A percentile compares a stretch with the other conserved stretches of the same genome.
Conservation (phyloP, 2,797 vertebrate species). For the Pangasius mekongensis region DNA sequence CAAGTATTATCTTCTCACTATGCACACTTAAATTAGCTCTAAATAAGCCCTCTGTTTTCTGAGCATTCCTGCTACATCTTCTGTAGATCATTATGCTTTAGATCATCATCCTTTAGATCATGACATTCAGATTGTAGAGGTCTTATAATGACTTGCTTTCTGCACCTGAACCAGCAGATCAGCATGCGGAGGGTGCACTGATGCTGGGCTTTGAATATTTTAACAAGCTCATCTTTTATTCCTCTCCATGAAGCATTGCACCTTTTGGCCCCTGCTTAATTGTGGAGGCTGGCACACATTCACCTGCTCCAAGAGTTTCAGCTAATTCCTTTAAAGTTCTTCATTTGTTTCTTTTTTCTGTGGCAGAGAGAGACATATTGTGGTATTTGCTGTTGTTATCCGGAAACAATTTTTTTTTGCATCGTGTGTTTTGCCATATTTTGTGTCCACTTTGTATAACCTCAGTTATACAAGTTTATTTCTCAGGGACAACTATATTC, state of each 20-base stretch:
- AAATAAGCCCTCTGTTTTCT: background rate
- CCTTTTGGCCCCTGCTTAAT: conserved; percentile 61
- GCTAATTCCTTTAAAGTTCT: conserved; percentile 61
- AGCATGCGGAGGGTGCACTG: conserved; percentile 56
- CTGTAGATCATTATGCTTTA: background rate
- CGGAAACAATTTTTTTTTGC: conserved; percentile 24
- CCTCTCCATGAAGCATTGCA: conserved; percentile 45
- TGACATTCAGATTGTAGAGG: conserved; percentile 51
- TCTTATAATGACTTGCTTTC: conserved; percentile 57
- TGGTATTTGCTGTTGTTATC: conserved; percentile 37
- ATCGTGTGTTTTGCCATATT: background rate
- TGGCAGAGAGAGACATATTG: conserved; percentile 9
- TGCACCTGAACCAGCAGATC: conserved; percentile 32
- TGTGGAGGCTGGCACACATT: conserved; percentile 49
- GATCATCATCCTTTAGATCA: conserved; percentile 19
- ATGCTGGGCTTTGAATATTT: conserved; percentile 62
- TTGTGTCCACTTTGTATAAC: background rate
- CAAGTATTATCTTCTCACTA: background rate
- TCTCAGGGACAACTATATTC: background rate
- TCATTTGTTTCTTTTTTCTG: conserved; percentile 37
- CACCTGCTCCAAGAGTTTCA: conserved; percentile 47
- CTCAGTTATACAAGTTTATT: background rate
- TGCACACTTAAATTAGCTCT: background rate
- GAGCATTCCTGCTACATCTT: background rate
- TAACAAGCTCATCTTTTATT: conserved; percentile 61